Evolutionary conservation across 2,113 vertebrate species (phyloP).

Genomic region (Astur gentilis): DNA sequence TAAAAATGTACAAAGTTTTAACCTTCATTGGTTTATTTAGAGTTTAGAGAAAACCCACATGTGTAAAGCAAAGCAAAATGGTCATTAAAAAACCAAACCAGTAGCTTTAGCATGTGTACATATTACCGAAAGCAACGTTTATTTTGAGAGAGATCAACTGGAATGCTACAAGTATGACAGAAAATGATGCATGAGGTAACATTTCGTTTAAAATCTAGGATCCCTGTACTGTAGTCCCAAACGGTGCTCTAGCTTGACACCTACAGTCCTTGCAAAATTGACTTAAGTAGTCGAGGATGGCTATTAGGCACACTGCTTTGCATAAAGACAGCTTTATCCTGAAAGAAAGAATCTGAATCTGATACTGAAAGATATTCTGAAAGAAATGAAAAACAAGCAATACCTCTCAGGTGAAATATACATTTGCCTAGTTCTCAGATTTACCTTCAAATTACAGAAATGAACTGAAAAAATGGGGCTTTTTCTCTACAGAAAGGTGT

Average conservation of each 20-base stretch:
- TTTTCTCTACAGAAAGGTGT: neutral
- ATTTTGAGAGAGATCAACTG: neutral
- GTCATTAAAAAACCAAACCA: neutral
- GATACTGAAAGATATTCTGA: neutral
- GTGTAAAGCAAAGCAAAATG: conserved; percentile 1
- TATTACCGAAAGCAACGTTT: neutral
- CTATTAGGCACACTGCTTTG: conserved; percentile 23
- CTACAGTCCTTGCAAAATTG: conserved; percentile 18
- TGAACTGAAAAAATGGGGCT: neutral
- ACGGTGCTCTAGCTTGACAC: neutral
- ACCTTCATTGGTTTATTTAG: neutral
- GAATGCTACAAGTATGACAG: neutral
- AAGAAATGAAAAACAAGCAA: neutral
- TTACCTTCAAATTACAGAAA: neutral
- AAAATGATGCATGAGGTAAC: conserved; percentile 47
- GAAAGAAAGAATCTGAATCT: neutral
- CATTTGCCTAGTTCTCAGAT: neutral
- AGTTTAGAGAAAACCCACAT: neutral
- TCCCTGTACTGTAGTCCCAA: conserved; percentile 5
- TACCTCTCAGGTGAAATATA: neutral
- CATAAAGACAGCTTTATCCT: neutral
- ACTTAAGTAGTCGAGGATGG: neutral
- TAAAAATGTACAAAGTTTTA: conserved; percentile 31
- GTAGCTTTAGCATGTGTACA: neutral
- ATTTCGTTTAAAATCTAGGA: conserved; percentile 4